A percentile compares a stretch with the other conserved stretches of the same genome.
Conservation (phyloP, 2,888 invertebrate species). For the Tipula confusa region DNA sequence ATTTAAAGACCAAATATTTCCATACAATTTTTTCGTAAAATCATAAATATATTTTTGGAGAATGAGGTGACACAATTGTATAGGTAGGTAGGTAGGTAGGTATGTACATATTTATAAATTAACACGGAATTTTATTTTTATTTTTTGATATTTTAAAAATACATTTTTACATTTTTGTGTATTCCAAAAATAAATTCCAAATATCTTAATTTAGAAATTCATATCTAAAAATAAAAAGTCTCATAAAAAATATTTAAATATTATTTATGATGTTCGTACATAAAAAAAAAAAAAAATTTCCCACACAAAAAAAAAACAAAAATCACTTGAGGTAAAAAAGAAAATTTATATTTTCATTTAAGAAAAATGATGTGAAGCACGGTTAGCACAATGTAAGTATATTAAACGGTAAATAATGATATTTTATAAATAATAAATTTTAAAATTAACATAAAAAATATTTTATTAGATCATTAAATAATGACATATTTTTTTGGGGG, state of each 20-base stretch:
- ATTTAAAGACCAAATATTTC: too few species aligned
- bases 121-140: background rate
- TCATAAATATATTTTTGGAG: slow-evolving; percentile 5
- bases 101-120: slow-evolving; percentile 25
- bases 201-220: background rate
- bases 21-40: background rate
- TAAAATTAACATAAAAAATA: background rate
- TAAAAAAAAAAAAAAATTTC: background rate
- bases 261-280: background rate
- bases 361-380: background rate
- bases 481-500: background rate
- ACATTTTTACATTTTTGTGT: background rate
- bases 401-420: background rate
- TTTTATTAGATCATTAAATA: background rate
- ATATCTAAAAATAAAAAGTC: slow-evolving; percentile 15
- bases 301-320: background rate
- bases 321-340: background rate
- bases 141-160: background rate
- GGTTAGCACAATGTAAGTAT: background rate
- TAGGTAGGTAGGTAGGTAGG: too few species aligned
- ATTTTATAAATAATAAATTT: background rate
- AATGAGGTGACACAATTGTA: slow-evolving; percentile 6
- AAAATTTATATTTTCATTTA: background rate
- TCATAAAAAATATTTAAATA: background rate
- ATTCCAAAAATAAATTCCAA: slow-evolving; percentile 3